Base-by-base conservation (phyloP, 2,797 vertebrate genomes). In the Acanthurus leucopareius region DNA sequence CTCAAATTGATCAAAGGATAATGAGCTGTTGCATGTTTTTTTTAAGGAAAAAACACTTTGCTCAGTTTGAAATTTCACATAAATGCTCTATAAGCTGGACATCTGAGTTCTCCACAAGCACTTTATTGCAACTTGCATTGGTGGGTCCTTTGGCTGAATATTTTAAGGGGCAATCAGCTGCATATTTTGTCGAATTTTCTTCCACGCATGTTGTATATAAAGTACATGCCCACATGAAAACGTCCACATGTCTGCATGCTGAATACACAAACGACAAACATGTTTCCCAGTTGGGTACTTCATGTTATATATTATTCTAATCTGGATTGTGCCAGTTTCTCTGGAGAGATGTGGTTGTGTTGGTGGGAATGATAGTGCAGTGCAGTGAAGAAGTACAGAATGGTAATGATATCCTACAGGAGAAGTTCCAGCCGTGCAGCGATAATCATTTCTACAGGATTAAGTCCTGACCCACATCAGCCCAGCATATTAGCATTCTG, bases 371-470 rank as follows among this genome's bases (percentile, higher is more conserved):
- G 70, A 79, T 75, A 61, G 82, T 49, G 75, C 80, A 79, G 80
- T 75, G 86, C 87, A 66, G 86, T 75, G 86, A 86, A 88, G 91
- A 91, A 91, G 80, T 88, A 78, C 88, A 80, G 84, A 89, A 90
- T 90, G 87, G 84, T 91, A 93, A 93, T 91, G 90, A 92, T 92
- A 92, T 90, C 86, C 90, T 90, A 86, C 88, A 91, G 89, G 87
- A 92, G 86, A 91, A 91, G 91, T 93, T 94, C 82, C 93, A 92
- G 88, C 80, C 69, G 75, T 82, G 89, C 89, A 89, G 91, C 73
- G 89, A 93, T 92, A 93, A 94, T 94, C 91, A 94, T 92, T 92
- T 94, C 89, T 91, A 93, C 91, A 93, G 92, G 93, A 94, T 94
- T 94, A 94, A 92, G 89, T 90, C 91, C 89, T 93, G 92, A 93